Evolutionary conservation across 2,113 vertebrate species (phyloP).

Genomic region (Dicrurus megarhynchus): DNA sequence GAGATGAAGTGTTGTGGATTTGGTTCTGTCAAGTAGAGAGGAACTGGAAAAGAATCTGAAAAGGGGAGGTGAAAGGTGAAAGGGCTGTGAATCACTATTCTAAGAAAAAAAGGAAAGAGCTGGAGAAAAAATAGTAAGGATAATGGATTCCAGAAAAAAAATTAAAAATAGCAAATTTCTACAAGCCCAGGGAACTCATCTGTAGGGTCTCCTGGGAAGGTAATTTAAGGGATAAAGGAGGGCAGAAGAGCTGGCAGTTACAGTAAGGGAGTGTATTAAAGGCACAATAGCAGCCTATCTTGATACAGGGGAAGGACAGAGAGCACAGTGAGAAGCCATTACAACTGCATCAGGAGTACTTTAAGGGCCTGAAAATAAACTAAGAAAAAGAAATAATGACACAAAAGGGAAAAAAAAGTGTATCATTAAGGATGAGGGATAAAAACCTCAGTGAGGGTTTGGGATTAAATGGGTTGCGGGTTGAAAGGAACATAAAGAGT

Average conservation of each 20-base stretch:
- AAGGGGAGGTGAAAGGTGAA: neutral
- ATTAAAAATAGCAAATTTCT: neutral
- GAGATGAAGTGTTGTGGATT: neutral
- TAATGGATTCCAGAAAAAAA: neutral
- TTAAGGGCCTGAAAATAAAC: conserved; percentile 15
- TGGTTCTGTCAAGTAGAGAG: neutral
- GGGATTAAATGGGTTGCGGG: neutral
- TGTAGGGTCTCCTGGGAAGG: neutral
- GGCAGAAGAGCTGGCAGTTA: conserved; percentile 11
- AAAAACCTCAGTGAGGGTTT: conserved; percentile 2
- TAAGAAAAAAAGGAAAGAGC: neutral
- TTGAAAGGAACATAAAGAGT: neutral
- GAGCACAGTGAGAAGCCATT: conserved; percentile 39
- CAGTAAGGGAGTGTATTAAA: neutral
- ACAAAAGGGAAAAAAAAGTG: neutral
- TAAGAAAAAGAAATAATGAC: neutral
- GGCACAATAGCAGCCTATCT: conserved; percentile 8
- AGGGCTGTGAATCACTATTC: neutral
- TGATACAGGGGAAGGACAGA: conserved; percentile 1
- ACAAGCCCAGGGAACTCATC: neutral
- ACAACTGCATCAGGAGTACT: conserved; percentile 37
- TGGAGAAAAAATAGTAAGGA: neutral
- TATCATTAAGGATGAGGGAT: neutral
- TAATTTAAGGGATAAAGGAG: conserved; percentile 28
- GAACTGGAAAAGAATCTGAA: neutral